Evolutionary conservation across 2,797 vertebrate species (phyloP).

Genomic region (Botia kubotai): DNA sequence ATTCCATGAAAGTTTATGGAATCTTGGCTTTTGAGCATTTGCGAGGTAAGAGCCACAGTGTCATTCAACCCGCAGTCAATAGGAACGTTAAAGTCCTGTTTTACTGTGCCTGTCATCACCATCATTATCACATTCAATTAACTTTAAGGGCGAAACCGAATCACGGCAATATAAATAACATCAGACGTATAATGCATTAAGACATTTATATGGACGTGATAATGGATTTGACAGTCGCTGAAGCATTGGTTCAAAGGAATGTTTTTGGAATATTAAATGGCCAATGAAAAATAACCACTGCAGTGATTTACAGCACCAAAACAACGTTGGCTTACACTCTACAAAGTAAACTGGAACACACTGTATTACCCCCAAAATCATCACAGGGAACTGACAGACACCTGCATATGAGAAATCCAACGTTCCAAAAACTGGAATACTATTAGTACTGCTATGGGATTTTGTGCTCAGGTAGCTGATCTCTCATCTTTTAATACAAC

Average conservation of each 20-base stretch:
- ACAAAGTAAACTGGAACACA: no score
- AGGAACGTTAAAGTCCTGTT: constrained; percentile 26
- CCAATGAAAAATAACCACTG: not conserved
- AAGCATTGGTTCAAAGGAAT: constrained; percentile 1
- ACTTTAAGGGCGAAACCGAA: constrained; percentile 1
- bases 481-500: no score
- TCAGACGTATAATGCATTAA: constrained; percentile 8
- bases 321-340: not conserved
- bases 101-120: constrained; percentile 17
- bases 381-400: constrained; percentile 1
- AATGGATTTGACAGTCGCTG: constrained; percentile 20
- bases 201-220: constrained; percentile 5
- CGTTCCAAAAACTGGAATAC: no score
- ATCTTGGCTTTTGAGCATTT: constrained; percentile 20
- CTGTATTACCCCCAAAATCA: not conserved
- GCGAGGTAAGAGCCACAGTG: not conserved
- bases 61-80: constrained; percentile 9
- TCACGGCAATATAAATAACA: constrained; percentile 23
- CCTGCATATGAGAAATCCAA: no score
- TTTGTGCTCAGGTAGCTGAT: no score
- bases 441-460: no score
- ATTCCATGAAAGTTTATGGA: constrained; percentile 42
- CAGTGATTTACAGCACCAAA: not conserved
- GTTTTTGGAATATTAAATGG: not conserved
- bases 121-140: constrained; percentile 37